Percentiles rank a stretch among this genome's conserved stretches.
These are phyloP conservation scores for Ectemnius cavifrons DNA, from an alignment of 2,888 invertebrate genomes.

Conservation along the genomic window DNA sequence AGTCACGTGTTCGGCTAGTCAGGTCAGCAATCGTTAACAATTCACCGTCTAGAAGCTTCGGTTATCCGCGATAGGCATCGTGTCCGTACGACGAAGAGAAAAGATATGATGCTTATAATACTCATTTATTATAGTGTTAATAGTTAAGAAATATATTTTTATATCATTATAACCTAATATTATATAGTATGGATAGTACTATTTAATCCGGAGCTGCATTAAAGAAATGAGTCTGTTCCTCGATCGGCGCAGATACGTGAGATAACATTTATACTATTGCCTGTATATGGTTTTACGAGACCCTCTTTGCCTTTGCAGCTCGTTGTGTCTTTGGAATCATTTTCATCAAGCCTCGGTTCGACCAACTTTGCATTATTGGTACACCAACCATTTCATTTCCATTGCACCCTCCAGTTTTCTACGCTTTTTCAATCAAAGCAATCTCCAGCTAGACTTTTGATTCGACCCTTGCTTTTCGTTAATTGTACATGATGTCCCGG, in stretches of 20 bases:
- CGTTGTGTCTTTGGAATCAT: neutral
- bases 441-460: neutral
- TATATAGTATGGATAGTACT: conserved; percentile 70
- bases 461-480: neutral
- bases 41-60: conserved; percentile 73
- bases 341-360: too few relatives aligned
- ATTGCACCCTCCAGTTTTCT: neutral
- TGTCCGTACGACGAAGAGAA: conserved; percentile 66
- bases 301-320: neutral
- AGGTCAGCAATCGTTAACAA: conserved; percentile 51
- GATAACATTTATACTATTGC: conserved; percentile 38
- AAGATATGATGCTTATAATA: conserved; percentile 75
- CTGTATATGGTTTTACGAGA: conserved; percentile 14
- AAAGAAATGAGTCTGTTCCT: conserved; percentile 65
- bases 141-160: conserved; percentile 78
- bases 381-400: too few relatives aligned
- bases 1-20: conserved; percentile 41
- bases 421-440: neutral
- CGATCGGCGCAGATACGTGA: conserved; percentile 42
- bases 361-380: too few relatives aligned
- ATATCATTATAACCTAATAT: conserved; percentile 75
- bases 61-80: conserved; percentile 78
- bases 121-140: conserved; percentile 78
- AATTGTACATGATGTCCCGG: neutral
- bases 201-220: conserved; percentile 62